These are phyloP conservation scores for Hippocampus zosterae DNA, from an alignment of 2,113 vertebrate genomes.

Conservation along the genomic window DNA sequence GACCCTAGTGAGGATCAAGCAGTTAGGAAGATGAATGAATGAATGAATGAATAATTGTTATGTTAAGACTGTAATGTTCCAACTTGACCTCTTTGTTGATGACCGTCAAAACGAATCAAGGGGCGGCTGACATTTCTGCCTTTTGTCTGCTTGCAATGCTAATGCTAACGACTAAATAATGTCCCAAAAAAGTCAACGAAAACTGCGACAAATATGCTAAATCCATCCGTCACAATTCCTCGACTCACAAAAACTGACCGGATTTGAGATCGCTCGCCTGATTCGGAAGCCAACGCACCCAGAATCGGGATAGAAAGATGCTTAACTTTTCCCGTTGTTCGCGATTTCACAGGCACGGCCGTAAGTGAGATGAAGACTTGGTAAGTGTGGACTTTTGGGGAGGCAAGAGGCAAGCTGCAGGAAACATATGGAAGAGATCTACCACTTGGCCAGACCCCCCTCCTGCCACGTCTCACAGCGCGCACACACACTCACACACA, in stretches of 20 bases:
- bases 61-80: neutral
- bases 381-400: conserved; percentile 13
- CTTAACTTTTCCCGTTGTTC: neutral
- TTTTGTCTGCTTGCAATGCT: neutral
- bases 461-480: conserved; percentile 86
- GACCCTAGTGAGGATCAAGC: too few relatives aligned
- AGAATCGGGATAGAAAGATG: neutral
- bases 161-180: neutral
- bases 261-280: neutral
- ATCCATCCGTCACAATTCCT: conserved; percentile 9
- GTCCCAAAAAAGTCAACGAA: too few relatives aligned
- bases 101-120: too few relatives aligned
- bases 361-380: conserved; percentile 61
- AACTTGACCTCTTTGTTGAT: neutral
- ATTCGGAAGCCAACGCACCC: neutral
- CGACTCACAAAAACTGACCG: neutral
- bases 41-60: too few relatives aligned
- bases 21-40: too few relatives aligned
- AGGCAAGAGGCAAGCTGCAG: conserved; percentile 55
- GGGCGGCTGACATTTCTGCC: neutral
- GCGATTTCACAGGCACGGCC: conserved; percentile 31
- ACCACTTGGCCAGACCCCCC: conserved; percentile 75
- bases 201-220: neutral
- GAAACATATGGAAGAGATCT: conserved; percentile 94
- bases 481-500: conserved; percentile 30